Percentiles rank a stretch among this genome's conserved stretches.
Conservation (phyloP, 2,888 invertebrate genomes). For the Argyra leucocephala region DNA sequence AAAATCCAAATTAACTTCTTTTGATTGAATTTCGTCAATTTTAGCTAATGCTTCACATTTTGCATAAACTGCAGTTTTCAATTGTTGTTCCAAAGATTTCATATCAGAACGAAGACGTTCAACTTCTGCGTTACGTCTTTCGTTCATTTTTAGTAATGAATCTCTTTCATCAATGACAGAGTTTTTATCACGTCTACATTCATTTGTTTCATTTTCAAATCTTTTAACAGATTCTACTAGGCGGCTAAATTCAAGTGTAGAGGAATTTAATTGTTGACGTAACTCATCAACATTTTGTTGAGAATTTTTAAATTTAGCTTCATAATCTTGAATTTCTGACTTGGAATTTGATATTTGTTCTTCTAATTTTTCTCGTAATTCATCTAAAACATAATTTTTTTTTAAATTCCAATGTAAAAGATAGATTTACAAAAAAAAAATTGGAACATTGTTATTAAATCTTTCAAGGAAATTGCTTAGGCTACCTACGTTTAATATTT, state of each 20-base stretch:
- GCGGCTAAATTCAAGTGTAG: conserved; percentile 55
- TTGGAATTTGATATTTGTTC: conserved; percentile 49
- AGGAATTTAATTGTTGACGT: conserved; percentile 53
- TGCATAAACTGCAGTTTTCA: conserved; percentile 63
- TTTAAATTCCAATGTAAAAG: no score
- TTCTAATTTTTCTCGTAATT: conserved; percentile 49
- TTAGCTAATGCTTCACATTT: conserved; percentile 77
- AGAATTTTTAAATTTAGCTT: conserved; percentile 52
- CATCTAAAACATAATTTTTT: no score
- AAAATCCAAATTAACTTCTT: conserved; percentile 66
- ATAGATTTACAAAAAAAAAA: no score
- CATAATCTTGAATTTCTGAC: conserved; percentile 54
- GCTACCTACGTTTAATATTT: not conserved
- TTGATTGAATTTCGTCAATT: conserved; percentile 70
- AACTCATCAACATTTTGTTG: conserved; percentile 56
- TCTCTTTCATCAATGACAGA: conserved; percentile 65
- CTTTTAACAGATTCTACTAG: conserved; percentile 54
- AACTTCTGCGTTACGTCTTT: conserved; percentile 62
- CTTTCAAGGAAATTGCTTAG: not conserved
- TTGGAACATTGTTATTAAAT: not conserved
- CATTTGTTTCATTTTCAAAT: conserved; percentile 56
- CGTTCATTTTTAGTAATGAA: conserved; percentile 59
- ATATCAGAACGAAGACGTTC: conserved; percentile 63
- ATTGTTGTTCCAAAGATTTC: conserved; percentile 58
- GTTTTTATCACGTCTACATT: conserved; percentile 60